Evolutionary conservation across 2,888 invertebrate species (phyloP).

Genomic region (Plemyria rubiginata): DNA sequence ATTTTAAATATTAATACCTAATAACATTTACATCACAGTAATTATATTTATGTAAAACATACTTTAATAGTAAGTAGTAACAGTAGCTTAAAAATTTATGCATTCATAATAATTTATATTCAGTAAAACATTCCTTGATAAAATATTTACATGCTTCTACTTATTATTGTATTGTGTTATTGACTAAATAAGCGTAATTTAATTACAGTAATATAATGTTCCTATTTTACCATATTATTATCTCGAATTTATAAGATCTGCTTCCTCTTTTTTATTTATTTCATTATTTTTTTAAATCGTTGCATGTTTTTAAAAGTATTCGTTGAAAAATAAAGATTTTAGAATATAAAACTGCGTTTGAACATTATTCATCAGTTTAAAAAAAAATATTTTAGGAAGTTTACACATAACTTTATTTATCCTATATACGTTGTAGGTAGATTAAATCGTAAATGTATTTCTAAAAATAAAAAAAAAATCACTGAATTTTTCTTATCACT

Average conservation of each 20-base stretch:
- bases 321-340: conserved; percentile 24
- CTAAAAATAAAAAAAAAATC: no score
- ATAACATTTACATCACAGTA: not conserved
- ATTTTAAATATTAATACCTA: conserved; percentile 2
- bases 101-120: not conserved
- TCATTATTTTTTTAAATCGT: conserved; percentile 18
- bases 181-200: conserved; percentile 30
- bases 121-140: conserved; percentile 1
- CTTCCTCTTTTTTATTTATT: conserved; percentile 16
- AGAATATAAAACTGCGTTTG: conserved; percentile 11
- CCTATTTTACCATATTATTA: conserved; percentile 19
- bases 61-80: not conserved
- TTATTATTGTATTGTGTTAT: conserved; percentile 1
- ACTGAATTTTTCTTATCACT: no score
- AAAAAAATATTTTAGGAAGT: no score
- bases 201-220: conserved; percentile 24
- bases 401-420: no score
- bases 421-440: no score
- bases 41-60: not conserved
- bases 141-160: not conserved
- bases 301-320: conserved; percentile 18
- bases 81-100: not conserved
- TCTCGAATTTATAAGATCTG: conserved; percentile 24
- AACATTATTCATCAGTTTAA: no score
- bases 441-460: no score